Evolutionary conservation across 1,140 invertebrate genomes (phyloP).

Genomic region (Tachypleus tridentatus): DNA sequence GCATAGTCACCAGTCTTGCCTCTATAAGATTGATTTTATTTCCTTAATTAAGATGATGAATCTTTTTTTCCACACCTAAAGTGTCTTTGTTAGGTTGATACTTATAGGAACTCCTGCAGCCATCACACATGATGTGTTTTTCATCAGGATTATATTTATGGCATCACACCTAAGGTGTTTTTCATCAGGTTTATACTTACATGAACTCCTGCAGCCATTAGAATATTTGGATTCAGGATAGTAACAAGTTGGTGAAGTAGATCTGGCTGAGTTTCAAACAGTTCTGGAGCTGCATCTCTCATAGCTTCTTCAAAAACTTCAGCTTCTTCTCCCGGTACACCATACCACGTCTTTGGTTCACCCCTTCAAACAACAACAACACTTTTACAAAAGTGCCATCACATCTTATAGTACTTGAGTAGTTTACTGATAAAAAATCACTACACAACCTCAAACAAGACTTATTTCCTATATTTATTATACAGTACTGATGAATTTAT

Average conservation of each 20-base stretch:
- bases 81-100: conserved; percentile 6
- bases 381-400: no score
- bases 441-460: no score
- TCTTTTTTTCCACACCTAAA: no score
- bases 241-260: conserved; percentile 91
- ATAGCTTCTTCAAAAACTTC: conserved; percentile 90
- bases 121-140: conserved; percentile 88
- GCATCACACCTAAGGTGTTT: no score
- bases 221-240: conserved; percentile 93
- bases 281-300: conserved; percentile 83
- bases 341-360: conserved; percentile 80
- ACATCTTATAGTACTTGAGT: no score
- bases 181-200: neutral
- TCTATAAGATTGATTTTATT: no score
- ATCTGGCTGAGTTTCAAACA: conserved; percentile 88
- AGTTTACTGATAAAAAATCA: no score
- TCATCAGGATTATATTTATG: no score
- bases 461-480: no score
- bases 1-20: no score
- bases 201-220: conserved; percentile 50
- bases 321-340: conserved; percentile 81
- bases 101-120: conserved; percentile 51
- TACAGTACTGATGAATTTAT: no score
- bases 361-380: conserved; percentile 42
- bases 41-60: no score